A percentile compares a stretch with the other conserved stretches of the same genome.
phyloP scores from a whole-genome alignment of 2,797 vertebrate species.

The Notolepis coatsorum region DNA sequence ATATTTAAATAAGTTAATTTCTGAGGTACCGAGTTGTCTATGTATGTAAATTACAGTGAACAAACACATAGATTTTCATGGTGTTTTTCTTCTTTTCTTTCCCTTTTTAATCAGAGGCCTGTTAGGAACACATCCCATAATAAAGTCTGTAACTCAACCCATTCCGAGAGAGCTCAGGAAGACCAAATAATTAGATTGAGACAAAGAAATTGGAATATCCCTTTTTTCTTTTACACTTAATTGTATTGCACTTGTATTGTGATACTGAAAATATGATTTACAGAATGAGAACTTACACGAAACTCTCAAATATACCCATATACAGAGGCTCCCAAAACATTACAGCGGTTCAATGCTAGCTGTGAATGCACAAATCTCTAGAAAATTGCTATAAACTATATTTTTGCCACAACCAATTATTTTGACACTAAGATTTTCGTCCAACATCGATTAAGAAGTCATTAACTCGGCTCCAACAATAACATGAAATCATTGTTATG shows the following conservation, averaged over 20 bases:
- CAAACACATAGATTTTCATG: slow-evolving; percentile 26
- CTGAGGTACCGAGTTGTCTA: slow-evolving; percentile 77
- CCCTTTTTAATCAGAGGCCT: slow-evolving; percentile 17
- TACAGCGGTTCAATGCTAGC: slow-evolving; percentile 34
- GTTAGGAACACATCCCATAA: slow-evolving; percentile 13
- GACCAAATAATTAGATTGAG: slow-evolving; percentile 50
- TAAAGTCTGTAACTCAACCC: slow-evolving; percentile 36
- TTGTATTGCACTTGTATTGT: slow-evolving; percentile 70
- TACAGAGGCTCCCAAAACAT: slow-evolving; percentile 13
- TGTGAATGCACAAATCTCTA: slow-evolving; percentile 53
- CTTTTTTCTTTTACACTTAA: slow-evolving; percentile 45
- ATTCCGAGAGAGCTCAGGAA: slow-evolving; percentile 47
- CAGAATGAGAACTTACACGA: background rate
- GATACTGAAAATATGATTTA: slow-evolving; percentile 3
- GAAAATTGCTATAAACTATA: slow-evolving; percentile 16
- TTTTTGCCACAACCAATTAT: slow-evolving; percentile 47
- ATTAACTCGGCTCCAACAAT: slow-evolving; percentile 32
- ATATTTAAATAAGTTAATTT: slow-evolving; percentile 50
- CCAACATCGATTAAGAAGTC: slow-evolving; percentile 14
- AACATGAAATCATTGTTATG: slow-evolving; percentile 29
- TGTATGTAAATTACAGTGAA: slow-evolving; percentile 58
- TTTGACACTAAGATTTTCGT: slow-evolving; percentile 39
- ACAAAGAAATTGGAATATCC: slow-evolving; percentile 27
- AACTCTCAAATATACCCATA: background rate
- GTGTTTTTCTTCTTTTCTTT: slow-evolving; percentile 39